These are phyloP conservation scores for Trachelus tabidus DNA, from an alignment of 2,888 invertebrate species.

Conservation along the genomic window DNA sequence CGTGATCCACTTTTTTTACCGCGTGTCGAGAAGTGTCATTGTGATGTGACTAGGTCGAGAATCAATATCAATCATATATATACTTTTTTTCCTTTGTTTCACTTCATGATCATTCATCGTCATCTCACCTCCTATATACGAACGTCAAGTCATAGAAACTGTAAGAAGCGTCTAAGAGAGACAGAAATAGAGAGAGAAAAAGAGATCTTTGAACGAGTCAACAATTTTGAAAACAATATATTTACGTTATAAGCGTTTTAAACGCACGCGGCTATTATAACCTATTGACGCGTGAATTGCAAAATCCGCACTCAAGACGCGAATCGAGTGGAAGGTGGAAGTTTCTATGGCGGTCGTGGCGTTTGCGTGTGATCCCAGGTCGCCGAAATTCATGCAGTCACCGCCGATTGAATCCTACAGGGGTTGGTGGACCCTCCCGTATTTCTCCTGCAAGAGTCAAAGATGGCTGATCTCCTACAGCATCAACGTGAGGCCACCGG, in stretches of 20 bases:
- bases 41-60: no score
- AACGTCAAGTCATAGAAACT: slow-evolving; percentile 51
- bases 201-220: neutral
- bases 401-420: slow-evolving; percentile 73
- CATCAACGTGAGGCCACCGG: slow-evolving; percentile 65
- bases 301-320: neutral
- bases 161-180: neutral
- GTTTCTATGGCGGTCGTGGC: slow-evolving; percentile 52
- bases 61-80: no score
- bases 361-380: slow-evolving; percentile 59
- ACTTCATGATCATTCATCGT: slow-evolving; percentile 43
- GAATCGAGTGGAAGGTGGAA: slow-evolving; percentile 30
- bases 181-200: neutral
- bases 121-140: slow-evolving; percentile 43
- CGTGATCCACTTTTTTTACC: neutral
- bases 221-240: neutral
- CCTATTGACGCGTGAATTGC: neutral
- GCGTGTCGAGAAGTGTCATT: neutral
- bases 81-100: neutral
- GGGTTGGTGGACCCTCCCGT: slow-evolving; percentile 92
- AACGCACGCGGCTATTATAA: neutral
- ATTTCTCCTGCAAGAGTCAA: slow-evolving; percentile 83
- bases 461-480: slow-evolving; percentile 90
- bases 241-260: neutral
- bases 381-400: slow-evolving; percentile 77